These are phyloP conservation scores for Podilymbus podiceps DNA, from an alignment of 2,113 vertebrate genomes.

Conservation along the genomic window DNA sequence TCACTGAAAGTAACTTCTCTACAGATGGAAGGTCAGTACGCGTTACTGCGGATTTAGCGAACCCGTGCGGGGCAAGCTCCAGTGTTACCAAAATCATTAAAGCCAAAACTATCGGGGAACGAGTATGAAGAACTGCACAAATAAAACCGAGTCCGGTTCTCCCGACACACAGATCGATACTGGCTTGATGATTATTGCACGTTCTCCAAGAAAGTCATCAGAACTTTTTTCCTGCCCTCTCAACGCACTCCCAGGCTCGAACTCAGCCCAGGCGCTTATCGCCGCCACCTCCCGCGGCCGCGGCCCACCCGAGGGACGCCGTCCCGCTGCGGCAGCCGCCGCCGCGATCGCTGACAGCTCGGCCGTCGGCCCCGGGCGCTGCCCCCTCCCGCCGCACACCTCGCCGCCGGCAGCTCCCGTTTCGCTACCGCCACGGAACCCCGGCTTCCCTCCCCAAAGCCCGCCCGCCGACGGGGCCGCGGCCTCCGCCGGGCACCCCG, in stretches of 20 bases:
- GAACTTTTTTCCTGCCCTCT: not conserved
- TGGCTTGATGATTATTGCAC: not conserved
- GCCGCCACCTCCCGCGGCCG: not conserved
- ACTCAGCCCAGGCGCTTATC: not conserved
- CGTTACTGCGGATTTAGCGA: fast-evolving
- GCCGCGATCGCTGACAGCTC: not conserved
- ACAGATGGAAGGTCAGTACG: not conserved
- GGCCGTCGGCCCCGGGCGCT: not conserved
- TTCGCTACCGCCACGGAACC: not conserved
- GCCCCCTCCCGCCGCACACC: not conserved
- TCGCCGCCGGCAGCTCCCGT: not conserved
- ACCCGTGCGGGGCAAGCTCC: not conserved
- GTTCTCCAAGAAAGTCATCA: not conserved
- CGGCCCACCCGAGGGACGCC: not conserved
- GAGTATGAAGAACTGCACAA: not conserved
- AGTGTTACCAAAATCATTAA: fast-evolving
- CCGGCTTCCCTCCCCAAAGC: not conserved
- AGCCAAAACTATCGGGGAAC: fast-evolving
- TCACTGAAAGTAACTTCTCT: not conserved
- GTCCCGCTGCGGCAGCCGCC: not conserved
- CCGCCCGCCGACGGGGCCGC: not conserved
- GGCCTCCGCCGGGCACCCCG: not conserved
- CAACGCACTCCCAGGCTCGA: not conserved
- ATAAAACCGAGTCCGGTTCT: not conserved
- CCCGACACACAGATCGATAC: fast-evolving